Percentiles rank a stretch among this genome's conserved stretches.
Conservation (phyloP, 1,140 invertebrate species). For the Subanguina moxae region DNA sequence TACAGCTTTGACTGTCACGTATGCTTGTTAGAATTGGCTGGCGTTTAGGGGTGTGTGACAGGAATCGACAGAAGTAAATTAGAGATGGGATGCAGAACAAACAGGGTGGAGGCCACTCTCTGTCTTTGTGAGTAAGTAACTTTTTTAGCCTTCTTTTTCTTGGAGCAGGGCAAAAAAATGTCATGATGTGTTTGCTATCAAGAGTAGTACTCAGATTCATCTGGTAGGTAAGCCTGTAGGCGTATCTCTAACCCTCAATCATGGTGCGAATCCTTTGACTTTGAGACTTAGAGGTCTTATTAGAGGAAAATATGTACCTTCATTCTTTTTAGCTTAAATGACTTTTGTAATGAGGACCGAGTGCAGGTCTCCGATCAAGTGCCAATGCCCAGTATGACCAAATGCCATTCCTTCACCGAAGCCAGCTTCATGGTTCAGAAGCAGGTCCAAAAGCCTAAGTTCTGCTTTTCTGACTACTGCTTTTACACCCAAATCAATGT, state of each 20-base stretch:
- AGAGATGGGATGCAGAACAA: background rate
- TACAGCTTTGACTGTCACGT: too few relatives aligned
- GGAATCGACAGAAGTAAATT: background rate
- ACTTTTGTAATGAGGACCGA: conserved; percentile 8
- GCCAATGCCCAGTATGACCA: background rate
- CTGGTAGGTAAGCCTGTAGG: too few relatives aligned
- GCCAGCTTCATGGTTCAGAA: conserved; percentile 3
- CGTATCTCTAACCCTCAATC: too few relatives aligned
- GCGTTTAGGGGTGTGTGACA: conserved; percentile 9
- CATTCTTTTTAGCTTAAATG: background rate
- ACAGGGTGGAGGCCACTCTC: background rate
- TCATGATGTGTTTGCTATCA: too few relatives aligned
- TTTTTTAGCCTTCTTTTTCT: too few relatives aligned
- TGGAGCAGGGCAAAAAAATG: too few relatives aligned
- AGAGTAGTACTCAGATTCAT: too few relatives aligned
- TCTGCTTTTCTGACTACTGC: conserved; percentile 4
- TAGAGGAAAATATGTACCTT: too few relatives aligned
- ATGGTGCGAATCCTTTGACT: too few relatives aligned
- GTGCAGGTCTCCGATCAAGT: background rate
- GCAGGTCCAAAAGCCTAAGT: background rate
- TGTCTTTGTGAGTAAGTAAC: conserved; percentile 13
- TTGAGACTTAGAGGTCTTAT: too few relatives aligned
- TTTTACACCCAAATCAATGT: background rate
- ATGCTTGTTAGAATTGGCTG: too few relatives aligned
- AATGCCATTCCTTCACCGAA: conserved; percentile 3